These are phyloP conservation scores for Drosophila gaucha DNA, from an alignment of 2,888 invertebrate genomes.

Conservation along the genomic window DNA sequence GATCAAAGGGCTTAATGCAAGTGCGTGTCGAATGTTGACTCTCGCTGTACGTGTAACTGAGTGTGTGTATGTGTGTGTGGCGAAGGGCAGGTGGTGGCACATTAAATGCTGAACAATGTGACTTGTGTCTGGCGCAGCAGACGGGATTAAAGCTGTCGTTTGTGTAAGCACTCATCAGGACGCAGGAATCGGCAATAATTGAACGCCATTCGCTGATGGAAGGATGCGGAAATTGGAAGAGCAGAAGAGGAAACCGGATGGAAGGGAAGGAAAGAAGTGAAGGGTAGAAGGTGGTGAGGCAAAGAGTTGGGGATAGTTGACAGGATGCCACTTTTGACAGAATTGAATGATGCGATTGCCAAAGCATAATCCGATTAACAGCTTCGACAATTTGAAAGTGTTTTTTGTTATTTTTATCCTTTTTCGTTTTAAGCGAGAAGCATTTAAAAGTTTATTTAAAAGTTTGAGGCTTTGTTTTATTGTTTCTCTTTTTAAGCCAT, in stretches of 20 bases:
- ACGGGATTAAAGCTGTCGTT: slow-evolving; percentile 39
- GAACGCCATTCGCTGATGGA: slow-evolving; percentile 14
- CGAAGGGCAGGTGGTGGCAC: background rate
- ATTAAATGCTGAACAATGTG: slow-evolving; percentile 13
- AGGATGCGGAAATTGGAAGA: background rate
- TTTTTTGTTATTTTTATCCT: background rate
- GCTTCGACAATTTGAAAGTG: background rate
- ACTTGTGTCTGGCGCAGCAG: slow-evolving; percentile 19
- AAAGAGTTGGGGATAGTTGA: no score
- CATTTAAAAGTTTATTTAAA: background rate
- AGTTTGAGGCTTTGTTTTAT: no score
- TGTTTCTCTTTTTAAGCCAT: background rate
- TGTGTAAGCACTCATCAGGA: slow-evolving; percentile 19
- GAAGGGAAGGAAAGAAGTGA: background rate
- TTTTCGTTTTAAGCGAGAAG: background rate
- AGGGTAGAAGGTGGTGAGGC: no score
- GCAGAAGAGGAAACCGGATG: background rate
- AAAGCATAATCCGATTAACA: slow-evolving; percentile 3
- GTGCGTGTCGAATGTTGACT: slow-evolving; percentile 40
- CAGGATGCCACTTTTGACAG: slow-evolving; percentile 5
- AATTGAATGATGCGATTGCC: slow-evolving; percentile 3
- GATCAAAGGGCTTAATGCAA: slow-evolving; percentile 46
- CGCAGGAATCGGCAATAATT: slow-evolving; percentile 23
- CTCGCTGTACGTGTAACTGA: no score
- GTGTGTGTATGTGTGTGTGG: background rate